Evolutionary conservation across 2,888 invertebrate species (phyloP).

Genomic region (Sesamia inferens): DNA sequence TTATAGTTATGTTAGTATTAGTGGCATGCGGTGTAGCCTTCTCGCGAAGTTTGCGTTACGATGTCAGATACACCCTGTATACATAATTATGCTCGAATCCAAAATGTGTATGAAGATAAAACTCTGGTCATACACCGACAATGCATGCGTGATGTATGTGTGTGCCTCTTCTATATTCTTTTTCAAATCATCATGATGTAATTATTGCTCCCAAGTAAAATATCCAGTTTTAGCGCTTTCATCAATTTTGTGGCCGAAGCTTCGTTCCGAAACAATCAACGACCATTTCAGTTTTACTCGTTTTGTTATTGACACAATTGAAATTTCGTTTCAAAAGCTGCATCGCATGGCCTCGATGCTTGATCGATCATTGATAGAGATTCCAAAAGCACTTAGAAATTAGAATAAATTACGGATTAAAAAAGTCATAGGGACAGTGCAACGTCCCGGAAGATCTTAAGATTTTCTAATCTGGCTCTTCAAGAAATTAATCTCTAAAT

Average conservation of each 20-base stretch:
- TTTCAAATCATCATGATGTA: neutral
- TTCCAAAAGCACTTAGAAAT: neutral
- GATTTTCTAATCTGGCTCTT: slow-evolving; percentile 12
- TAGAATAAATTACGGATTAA: slow-evolving; percentile 19
- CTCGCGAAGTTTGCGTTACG: too few relatives aligned
- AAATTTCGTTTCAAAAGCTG: neutral
- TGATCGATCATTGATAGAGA: neutral
- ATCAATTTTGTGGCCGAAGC: neutral
- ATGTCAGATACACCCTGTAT: too few relatives aligned
- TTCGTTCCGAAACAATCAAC: neutral
- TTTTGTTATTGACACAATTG: slow-evolving; percentile 1
- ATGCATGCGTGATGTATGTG: neutral
- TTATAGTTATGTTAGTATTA: too few relatives aligned
- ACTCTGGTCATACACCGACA: too few relatives aligned
- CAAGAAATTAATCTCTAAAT: neutral
- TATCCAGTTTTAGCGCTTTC: neutral
- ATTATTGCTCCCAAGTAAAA: neutral
- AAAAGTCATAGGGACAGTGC: slow-evolving; percentile 12
- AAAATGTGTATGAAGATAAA: too few relatives aligned
- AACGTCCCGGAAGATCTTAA: slow-evolving; percentile 4
- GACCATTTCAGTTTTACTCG: neutral
- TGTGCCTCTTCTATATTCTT: too few relatives aligned
- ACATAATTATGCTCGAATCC: too few relatives aligned
- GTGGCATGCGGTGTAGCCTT: too few relatives aligned
- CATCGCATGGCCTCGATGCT: neutral